A percentile compares a stretch with the other conserved stretches of the same genome.
Evolutionary conservation across 2,888 invertebrate genomes (phyloP).

Genomic region (Acanthococcus lagerstroemiae): DNA sequence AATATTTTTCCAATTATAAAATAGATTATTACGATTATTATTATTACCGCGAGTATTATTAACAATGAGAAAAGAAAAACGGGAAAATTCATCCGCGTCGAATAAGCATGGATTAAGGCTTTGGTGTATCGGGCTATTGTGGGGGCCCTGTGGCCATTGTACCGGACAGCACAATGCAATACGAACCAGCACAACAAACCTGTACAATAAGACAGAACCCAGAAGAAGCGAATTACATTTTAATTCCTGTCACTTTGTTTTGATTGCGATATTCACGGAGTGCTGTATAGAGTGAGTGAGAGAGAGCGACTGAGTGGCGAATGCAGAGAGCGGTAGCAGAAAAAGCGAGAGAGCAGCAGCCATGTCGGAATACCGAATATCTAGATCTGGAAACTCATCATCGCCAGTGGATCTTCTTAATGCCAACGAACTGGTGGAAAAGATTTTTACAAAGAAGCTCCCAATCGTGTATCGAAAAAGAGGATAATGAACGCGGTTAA

Average conservation of each 20-base stretch:
- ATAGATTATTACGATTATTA: neutral
- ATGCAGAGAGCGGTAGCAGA: no score
- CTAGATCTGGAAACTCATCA: neutral
- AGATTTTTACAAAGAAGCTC: no score
- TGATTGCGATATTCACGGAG: neutral
- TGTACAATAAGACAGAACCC: neutral
- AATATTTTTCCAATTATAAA: neutral
- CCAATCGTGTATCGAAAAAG: no score
- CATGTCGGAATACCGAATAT: neutral
- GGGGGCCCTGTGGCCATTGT: neutral
- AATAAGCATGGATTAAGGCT: neutral
- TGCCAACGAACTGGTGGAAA: no score
- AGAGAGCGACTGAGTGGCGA: no score
- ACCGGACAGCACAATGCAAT: neutral
- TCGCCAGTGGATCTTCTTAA: no score
- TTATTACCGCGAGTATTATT: neutral
- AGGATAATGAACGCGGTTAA: no score
- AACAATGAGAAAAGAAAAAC: slow-evolving; percentile 10
- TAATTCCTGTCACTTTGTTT: neutral
- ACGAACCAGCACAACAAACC: neutral
- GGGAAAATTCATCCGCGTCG: slow-evolving; percentile 23
- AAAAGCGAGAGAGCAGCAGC: no score
- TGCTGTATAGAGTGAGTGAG: no score
- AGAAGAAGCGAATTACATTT: neutral
- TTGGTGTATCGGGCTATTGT: neutral